phyloP scores from a whole-genome alignment of 2,888 invertebrate species.

The Drepana falcataria region DNA sequence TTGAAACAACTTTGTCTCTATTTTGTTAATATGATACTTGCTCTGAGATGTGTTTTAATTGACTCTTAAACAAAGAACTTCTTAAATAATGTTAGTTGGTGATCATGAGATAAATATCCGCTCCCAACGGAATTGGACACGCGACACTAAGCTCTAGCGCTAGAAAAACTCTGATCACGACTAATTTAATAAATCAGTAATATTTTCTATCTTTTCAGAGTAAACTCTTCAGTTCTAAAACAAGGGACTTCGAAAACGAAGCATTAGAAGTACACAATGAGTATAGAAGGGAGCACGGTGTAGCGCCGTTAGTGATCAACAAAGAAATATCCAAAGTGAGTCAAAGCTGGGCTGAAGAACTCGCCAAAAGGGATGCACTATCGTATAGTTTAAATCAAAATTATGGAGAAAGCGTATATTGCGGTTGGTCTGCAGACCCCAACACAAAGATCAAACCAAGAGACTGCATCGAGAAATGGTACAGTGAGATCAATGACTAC shows the following conservation, averaged over 20 bases:
- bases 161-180: no score
- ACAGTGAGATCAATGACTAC: conserved; percentile 85
- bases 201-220: conserved; percentile 45
- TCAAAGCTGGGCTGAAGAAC: conserved; percentile 84
- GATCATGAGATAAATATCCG: no score
- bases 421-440: conserved; percentile 83
- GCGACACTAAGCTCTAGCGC: no score
- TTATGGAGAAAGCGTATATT: conserved; percentile 85
- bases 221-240: conserved; percentile 59
- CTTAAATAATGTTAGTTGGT: no score
- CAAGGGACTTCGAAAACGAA: conserved; percentile 62
- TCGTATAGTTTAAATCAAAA: conserved; percentile 81
- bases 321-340: conserved; percentile 82
- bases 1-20: no score
- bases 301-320: conserved; percentile 71
- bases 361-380: conserved; percentile 81
- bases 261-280: conserved; percentile 65
- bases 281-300: conserved; percentile 65
- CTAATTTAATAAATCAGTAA: no score
- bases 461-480: conserved; percentile 87
- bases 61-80: no score
- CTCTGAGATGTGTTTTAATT: no score
- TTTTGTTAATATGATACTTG: no score
- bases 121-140: no score
- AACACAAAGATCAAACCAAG: conserved; percentile 81